phyloP scores from a whole-genome alignment of 1,140 invertebrate species.

The Dreissena rostriformis region DNA sequence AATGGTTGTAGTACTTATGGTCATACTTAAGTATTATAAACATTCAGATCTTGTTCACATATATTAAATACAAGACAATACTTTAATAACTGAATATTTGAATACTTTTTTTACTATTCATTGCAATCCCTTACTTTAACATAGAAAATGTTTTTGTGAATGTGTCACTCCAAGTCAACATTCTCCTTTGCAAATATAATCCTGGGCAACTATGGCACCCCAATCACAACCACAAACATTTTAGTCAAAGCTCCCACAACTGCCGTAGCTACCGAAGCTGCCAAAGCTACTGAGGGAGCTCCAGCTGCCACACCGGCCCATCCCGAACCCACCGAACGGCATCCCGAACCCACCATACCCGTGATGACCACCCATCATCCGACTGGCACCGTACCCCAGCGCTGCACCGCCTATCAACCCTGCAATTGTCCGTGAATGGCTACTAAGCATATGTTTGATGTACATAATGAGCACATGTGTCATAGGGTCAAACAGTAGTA shows the following conservation, averaged over 20 bases:
- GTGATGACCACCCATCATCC: constrained; percentile 61
- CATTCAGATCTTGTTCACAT: no score
- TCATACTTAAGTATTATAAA: no score
- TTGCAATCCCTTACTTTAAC: no score
- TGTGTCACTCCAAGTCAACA: no score
- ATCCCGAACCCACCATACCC: constrained; percentile 29
- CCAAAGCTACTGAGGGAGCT: constrained; percentile 72
- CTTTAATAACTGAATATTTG: no score
- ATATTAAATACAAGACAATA: no score
- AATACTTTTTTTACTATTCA: no score
- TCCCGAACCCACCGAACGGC: constrained; percentile 53
- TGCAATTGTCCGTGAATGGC: constrained; percentile 27
- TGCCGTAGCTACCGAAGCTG: constrained; percentile 69
- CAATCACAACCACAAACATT: background rate
- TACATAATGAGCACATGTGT: background rate
- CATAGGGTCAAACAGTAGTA: background rate
- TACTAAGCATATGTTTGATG: background rate
- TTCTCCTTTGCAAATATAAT: no score
- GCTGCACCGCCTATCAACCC: constrained; percentile 69
- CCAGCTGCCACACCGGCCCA: constrained; percentile 71
- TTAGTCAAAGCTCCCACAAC: constrained; percentile 61
- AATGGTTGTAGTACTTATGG: no score
- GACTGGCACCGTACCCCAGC: constrained; percentile 66
- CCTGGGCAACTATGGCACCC: no score
- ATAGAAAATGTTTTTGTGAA: no score